phyloP scores from a whole-genome alignment of 2,797 vertebrate species.

The Heterohyrax brucei region DNA sequence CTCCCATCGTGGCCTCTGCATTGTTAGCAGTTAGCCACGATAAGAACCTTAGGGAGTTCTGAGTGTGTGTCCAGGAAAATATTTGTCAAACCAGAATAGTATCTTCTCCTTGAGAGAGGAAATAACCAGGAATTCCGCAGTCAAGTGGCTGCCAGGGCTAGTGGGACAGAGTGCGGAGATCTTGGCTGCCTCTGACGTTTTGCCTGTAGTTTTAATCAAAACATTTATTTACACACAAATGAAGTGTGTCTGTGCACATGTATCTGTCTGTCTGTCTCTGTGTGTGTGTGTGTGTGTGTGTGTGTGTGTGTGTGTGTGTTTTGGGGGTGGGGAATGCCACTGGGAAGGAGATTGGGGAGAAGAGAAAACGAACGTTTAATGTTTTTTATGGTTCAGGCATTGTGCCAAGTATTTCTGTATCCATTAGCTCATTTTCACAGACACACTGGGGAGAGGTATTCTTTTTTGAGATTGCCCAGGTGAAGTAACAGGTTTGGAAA shows the following conservation, averaged over 20 bases:
- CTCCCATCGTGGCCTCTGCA: constrained; percentile 89
- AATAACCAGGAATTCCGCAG: constrained; percentile 80
- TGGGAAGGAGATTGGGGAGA: constrained; percentile 23
- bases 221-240: constrained; percentile 40
- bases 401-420: constrained; percentile 9
- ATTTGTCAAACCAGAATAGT: constrained; percentile 88
- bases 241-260: neutral
- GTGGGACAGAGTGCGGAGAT: constrained; percentile 22
- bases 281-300: neutral
- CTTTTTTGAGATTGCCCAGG: constrained; percentile 39
- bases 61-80: constrained; percentile 90
- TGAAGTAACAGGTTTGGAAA: neutral
- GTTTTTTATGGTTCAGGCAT: constrained; percentile 41
- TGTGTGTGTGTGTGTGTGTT: neutral
- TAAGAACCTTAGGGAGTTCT: constrained; percentile 91
- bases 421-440: constrained; percentile 5
- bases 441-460: neutral
- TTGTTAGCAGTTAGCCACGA: constrained; percentile 90
- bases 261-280: neutral
- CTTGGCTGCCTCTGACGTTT: constrained; percentile 12
- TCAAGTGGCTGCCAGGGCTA: constrained; percentile 63
- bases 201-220: constrained; percentile 55
- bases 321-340: neutral
- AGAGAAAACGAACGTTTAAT: constrained; percentile 51
- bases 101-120: constrained; percentile 90